Conservation (phyloP, 2,113 vertebrate species). For the Synodontis membranacea region DNA sequence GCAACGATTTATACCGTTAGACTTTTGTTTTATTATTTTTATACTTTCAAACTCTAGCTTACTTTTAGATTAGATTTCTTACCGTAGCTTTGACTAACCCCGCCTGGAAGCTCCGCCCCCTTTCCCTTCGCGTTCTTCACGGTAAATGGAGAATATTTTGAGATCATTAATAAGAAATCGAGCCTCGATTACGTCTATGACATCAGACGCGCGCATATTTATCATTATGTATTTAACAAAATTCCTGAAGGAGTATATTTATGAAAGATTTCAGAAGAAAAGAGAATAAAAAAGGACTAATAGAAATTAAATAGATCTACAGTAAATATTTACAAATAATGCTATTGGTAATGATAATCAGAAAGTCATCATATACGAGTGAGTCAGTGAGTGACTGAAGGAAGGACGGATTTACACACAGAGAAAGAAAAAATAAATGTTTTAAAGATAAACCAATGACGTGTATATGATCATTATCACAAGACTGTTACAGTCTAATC, state of each 20-base stretch:
- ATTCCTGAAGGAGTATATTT: no score
- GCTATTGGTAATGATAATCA: background rate
- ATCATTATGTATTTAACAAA: background rate
- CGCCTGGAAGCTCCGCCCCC: background rate
- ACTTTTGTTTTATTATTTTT: no score
- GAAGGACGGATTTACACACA: background rate
- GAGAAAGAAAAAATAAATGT: background rate
- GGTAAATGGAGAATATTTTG: background rate
- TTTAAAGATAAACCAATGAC: background rate
- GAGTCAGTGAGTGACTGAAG: background rate
- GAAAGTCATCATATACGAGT: background rate
- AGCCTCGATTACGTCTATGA: no score
- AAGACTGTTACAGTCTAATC: slow-evolving; percentile 12
- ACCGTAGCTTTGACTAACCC: no score
- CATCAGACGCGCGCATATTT: background rate
- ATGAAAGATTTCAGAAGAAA: background rate
- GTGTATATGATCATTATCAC: background rate
- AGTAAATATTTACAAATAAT: background rate
- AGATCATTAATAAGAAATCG: no score
- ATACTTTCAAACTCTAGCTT: no score
- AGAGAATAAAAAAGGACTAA: no score
- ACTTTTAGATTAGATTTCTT: no score
- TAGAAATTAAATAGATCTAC: background rate
- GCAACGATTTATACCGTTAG: background rate
- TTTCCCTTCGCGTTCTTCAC: background rate